Evolutionary conservation across 2,888 invertebrate species (phyloP).

Genomic region (Ferdinandea cuprea): DNA sequence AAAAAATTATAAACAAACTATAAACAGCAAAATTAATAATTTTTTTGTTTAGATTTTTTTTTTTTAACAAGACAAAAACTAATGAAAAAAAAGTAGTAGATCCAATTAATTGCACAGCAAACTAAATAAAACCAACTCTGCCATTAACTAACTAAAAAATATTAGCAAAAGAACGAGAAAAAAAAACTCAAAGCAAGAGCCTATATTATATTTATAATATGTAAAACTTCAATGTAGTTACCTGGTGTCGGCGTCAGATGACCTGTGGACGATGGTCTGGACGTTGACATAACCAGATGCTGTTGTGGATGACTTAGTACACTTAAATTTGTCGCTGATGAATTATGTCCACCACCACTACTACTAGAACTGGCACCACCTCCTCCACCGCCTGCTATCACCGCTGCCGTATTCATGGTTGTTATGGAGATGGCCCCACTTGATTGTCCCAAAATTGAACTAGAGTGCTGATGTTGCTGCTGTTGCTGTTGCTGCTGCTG

Average conservation of each 20-base stretch:
- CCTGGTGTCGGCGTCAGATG: slow-evolving; percentile 86
- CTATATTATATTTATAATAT: slow-evolving; percentile 57
- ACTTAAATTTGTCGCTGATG: slow-evolving; percentile 83
- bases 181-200: slow-evolving; percentile 60
- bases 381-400: slow-evolving; percentile 79
- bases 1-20: slow-evolving; percentile 28
- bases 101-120: slow-evolving; percentile 65
- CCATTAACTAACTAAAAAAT: slow-evolving; percentile 40
- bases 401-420: slow-evolving; percentile 79
- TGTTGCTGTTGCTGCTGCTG: slow-evolving; percentile 78
- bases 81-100: slow-evolving; percentile 25
- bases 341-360: slow-evolving; percentile 76
- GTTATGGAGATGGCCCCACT: slow-evolving; percentile 78
- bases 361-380: slow-evolving; percentile 76
- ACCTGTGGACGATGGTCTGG: slow-evolving; percentile 85
- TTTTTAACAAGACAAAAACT: slow-evolving; percentile 31
- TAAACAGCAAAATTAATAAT: slow-evolving; percentile 38
- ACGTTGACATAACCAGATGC: slow-evolving; percentile 83
- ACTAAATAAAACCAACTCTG: slow-evolving; percentile 50
- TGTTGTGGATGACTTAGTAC: slow-evolving; percentile 85
- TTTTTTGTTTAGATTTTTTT: slow-evolving; percentile 13
- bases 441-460: slow-evolving; percentile 74
- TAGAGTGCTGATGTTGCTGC: slow-evolving; percentile 75
- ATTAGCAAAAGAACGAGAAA: slow-evolving; percentile 64
- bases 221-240: slow-evolving; percentile 77